phyloP scores from a whole-genome alignment of 2,888 invertebrate genomes.

The Drosophila melanosoma region DNA sequence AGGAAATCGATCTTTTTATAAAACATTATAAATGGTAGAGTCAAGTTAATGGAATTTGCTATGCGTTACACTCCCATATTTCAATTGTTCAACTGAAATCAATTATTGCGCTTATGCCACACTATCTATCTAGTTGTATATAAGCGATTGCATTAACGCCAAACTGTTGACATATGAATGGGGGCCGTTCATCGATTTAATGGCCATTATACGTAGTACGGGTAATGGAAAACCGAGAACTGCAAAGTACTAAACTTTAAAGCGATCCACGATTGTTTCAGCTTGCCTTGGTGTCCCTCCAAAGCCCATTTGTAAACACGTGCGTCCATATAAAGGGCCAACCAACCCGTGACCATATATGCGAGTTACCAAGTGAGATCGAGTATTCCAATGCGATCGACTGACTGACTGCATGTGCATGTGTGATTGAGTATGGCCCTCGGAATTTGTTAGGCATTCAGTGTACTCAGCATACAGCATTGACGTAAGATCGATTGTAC shows the following conservation, averaged over 20 bases:
- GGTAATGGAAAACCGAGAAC: constrained; percentile 13
- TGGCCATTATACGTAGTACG: constrained; percentile 31
- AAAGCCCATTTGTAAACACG: constrained; percentile 23
- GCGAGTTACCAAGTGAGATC: constrained; percentile 17
- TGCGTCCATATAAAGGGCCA: constrained; percentile 42
- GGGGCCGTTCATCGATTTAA: constrained; percentile 35
- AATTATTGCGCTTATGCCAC: constrained; percentile 14
- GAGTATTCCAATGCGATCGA: constrained; percentile 7
- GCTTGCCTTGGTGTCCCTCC: constrained; percentile 10
- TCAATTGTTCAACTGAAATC: constrained; percentile 25
- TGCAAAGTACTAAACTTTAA: constrained; percentile 7
- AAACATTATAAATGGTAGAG: constrained; percentile 17
- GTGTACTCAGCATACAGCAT: constrained; percentile 34
- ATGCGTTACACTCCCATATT: constrained; percentile 17
- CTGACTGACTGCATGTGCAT: constrained; percentile 34
- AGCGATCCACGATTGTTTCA: constrained; percentile 18
- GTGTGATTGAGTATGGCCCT: constrained; percentile 27
- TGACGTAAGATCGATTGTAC: constrained; percentile 69
- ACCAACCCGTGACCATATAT: constrained; percentile 46
- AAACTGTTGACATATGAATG: constrained; percentile 39
- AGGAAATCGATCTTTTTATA: background rate
- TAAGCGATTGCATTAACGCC: constrained; percentile 21
- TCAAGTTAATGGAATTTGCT: constrained; percentile 10
- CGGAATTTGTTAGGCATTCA: constrained; percentile 47
- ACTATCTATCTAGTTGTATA: constrained; percentile 10